Evolutionary conservation across 1,140 invertebrate genomes (phyloP).

Genomic region (Phymorhynchus buccinoides): DNA sequence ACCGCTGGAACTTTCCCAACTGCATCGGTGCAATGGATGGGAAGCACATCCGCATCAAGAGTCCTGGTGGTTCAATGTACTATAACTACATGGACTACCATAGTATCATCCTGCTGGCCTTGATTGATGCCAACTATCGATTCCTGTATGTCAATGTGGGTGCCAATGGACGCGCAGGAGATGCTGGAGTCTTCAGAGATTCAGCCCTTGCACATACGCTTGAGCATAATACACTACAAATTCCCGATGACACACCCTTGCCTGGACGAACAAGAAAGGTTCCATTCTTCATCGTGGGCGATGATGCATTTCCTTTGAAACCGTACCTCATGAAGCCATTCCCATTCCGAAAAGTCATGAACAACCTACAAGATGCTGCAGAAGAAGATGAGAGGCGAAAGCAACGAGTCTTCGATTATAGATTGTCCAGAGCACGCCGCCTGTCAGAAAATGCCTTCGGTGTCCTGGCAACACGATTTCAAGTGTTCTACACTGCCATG

Average conservation of each 20-base stretch:
- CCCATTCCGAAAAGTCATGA: no score
- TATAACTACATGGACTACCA: constrained; percentile 68
- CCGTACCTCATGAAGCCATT: constrained; percentile 17
- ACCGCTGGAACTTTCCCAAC: constrained; percentile 70
- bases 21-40: constrained; percentile 72
- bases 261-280: background rate
- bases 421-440: no score
- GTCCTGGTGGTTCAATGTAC: constrained; percentile 62
- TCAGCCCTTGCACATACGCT: background rate
- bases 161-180: background rate
- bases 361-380: no score
- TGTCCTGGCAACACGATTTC: no score
- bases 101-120: constrained; percentile 65
- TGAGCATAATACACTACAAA: background rate
- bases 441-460: no score
- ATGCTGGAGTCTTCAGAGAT: background rate
- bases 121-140: constrained; percentile 68
- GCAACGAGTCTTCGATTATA: no score
- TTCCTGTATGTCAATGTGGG: constrained; percentile 70
- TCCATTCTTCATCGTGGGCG: constrained; percentile 4
- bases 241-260: no score
- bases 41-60: constrained; percentile 69
- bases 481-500: no score
- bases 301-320: constrained; percentile 6
- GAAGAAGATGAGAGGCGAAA: no score